Evolutionary conservation across 2,797 vertebrate genomes (phyloP), one percentile per base, ranked within the genome.

Genomic region (Cossypha polioptera): DNA sequence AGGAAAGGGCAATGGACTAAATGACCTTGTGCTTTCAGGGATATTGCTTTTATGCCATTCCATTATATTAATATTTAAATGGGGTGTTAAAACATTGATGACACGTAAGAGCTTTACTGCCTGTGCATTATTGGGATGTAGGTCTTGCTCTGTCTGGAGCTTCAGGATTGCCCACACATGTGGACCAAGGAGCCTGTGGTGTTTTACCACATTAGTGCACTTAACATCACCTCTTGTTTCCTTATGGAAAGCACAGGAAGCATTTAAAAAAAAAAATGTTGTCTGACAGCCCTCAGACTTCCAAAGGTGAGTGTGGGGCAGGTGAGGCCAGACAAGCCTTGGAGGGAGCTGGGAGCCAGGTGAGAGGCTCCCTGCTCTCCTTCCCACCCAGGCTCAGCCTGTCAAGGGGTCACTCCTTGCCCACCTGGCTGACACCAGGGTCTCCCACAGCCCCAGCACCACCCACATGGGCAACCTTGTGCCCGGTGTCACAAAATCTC

Each of bases 41-140:
- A 33, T 87, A 66, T 45, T 92, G 80, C 69, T 90, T 91, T 90
- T 62, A 66, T 35, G 86, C 40, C n/a, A 31, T 92, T 81, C 47
- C 59, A 71, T 80, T 86, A 45, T 54, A 85, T 84, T 69, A 82
- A 88, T 92, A 89, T 82, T 87, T 94, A 87, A 94, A 87, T 63
- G 40, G 16, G 24, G 61, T 21, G 3, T 90, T 95, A 91, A 96
- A 95, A 95, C 75, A 83, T 59, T 92, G 82, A 90, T 91, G 94
- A 80, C 79, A 86, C 11, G 6, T 77, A 69, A 86, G 62, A 90
- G 79, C 75, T 90, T 83, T 91, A 67, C 57, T 31, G 59, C 40
- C 19, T 51, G 43, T 69, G 36, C 63, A 69, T 91, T 82, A 79
- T 62, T 79, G 78, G 58, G 85, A 59, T 79, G 53, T 48, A 87